phyloP scores from a whole-genome alignment of 2,113 vertebrate species.

The Cygnus atratus region DNA sequence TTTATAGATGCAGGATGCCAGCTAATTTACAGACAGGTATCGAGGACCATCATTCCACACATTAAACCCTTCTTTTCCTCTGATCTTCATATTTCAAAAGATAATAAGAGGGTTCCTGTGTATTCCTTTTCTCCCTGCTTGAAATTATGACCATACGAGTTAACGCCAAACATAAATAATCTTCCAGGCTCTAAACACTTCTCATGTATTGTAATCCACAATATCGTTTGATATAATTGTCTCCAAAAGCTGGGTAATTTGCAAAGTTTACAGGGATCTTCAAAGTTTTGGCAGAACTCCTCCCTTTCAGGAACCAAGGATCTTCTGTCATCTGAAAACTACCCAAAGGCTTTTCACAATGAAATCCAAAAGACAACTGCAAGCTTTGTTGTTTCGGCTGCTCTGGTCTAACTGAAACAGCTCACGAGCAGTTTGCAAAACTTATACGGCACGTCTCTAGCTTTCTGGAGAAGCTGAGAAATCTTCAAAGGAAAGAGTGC shows the following conservation, averaged over 20 bases:
- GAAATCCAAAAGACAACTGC: slow-evolving; percentile 66
- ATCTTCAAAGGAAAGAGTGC: slow-evolving; percentile 75
- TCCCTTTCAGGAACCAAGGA: slow-evolving; percentile 65
- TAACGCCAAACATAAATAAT: slow-evolving; percentile 68
- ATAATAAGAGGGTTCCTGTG: slow-evolving; percentile 67
- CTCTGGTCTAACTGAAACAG: slow-evolving; percentile 64
- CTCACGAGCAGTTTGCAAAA: slow-evolving; percentile 71
- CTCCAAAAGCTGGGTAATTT: slow-evolving; percentile 67
- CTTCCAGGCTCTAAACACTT: slow-evolving; percentile 68
- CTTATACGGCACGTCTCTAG: slow-evolving; percentile 34
- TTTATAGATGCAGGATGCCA: slow-evolving; percentile 48
- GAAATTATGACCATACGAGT: slow-evolving; percentile 64
- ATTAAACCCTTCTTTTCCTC: slow-evolving; percentile 65
- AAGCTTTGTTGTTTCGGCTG: slow-evolving; percentile 72
- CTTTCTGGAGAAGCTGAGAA: slow-evolving; percentile 58
- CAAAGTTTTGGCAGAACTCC: slow-evolving; percentile 63
- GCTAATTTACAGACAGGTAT: slow-evolving; percentile 35
- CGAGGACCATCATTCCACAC: slow-evolving; percentile 44
- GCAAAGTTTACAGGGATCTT: slow-evolving; percentile 57
- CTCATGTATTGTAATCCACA: slow-evolving; percentile 67
- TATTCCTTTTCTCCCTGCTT: slow-evolving; percentile 49
- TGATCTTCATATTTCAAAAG: slow-evolving; percentile 77
- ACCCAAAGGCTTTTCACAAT: slow-evolving; percentile 67
- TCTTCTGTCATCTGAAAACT: slow-evolving; percentile 65
- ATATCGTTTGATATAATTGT: slow-evolving; percentile 69